Base-by-base conservation (phyloP, 2,888 invertebrate genomes). In the Xanthia icteritia region DNA sequence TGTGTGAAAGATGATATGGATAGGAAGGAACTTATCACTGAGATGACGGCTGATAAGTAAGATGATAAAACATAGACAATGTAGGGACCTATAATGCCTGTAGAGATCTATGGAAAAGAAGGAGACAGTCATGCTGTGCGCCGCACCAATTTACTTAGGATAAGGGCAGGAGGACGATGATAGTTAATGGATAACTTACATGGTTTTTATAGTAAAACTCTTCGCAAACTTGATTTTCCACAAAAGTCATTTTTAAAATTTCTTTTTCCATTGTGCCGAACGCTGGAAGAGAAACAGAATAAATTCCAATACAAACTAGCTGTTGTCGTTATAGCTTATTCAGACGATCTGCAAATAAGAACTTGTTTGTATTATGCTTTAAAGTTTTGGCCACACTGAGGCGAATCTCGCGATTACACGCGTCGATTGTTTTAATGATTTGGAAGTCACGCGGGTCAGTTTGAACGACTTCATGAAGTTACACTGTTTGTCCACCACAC, bases 151-250 rank as follows among this genome's bases (percentile, higher is more conserved):
- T n/a, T 36, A 48, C 17, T 9, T 20, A 48, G 36, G 23, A 9
- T 27, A n/a, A 23, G 9, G n/a, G 8, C 4, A 23, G 20, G 17
- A 15, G 6, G 11, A 15, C 27, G 23, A 27, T 31, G 11, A 15
- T 11, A 17, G 11, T 8, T 42, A 13, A 36, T n/a, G 0, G 31
- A 17, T 17, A 63, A 54, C 31, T 76, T 85, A 94, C 94, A 86
- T 92, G 84, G 15, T 91, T 84, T 68, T 84, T 90, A 20, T 86
- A 82, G 72, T 95, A 95, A 79, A 93, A 95, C 20, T 92, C 90
- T n/a, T 91, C 90, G 67, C 95, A 95, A 13, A 91, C 91, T 63
- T 81, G 84, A n/a, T 90, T 89, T 0, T 89, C 88, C 0, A 95
- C 90, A 61, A 86, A 90, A 2, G 88, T 86, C 92, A 95, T 92